phyloP scores from a whole-genome alignment of 2,113 vertebrate genomes.

The Tenebrosternarchus preto region DNA sequence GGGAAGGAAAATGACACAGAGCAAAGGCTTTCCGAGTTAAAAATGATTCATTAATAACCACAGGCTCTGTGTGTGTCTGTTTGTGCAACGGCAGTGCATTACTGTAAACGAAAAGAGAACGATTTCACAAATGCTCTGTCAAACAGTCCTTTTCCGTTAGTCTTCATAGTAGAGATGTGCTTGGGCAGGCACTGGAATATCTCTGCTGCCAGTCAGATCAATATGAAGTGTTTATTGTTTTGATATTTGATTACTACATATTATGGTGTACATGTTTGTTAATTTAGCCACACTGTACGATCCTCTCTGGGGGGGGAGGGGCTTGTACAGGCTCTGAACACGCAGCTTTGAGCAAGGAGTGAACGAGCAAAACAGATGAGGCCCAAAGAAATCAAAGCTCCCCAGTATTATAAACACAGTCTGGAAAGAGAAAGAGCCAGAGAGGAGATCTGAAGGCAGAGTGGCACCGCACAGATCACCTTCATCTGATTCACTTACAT shows the following conservation, averaged over 20 bases:
- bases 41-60: conserved; percentile 75
- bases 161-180: neutral
- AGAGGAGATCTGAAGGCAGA: conserved; percentile 37
- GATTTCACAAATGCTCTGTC: conserved; percentile 19
- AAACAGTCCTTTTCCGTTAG: neutral
- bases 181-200: neutral
- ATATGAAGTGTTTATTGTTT: neutral
- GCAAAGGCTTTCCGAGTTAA: conserved; percentile 65
- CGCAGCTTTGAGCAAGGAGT: conserved; percentile 47
- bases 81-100: conserved; percentile 40
- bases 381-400: conserved; percentile 53
- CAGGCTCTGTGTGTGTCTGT: conserved; percentile 46
- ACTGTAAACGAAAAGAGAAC: conserved; percentile 44
- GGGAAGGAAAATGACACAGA: conserved; percentile 65
- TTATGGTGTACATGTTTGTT: no score
- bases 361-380: conserved; percentile 49
- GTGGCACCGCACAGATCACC: conserved; percentile 52
- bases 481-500: conserved; percentile 57
- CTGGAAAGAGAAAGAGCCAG: conserved; percentile 29
- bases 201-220: neutral
- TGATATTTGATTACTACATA: no score
- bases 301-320: no score
- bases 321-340: conserved; percentile 25
- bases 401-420: conserved; percentile 57
- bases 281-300: neutral